Conservation (phyloP, 1,140 invertebrate genomes). For the Lamellibrachia luymesi region DNA sequence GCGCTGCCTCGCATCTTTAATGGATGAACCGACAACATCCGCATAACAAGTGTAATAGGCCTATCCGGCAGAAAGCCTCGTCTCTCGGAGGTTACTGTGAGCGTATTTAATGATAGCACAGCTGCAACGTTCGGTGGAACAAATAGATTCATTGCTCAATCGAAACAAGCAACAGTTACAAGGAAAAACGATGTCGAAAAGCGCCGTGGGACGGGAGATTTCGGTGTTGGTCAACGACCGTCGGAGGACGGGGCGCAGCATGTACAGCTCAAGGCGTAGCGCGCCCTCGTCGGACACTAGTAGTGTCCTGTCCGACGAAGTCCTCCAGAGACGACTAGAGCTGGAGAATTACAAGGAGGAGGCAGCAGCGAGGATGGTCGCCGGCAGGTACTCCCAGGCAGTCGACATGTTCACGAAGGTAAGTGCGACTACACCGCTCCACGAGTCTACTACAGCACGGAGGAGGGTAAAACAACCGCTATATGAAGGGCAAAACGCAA, state of each 20-base stretch:
- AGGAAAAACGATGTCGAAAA: not conserved
- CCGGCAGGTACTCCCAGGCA: not conserved
- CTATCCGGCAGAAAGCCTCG: not conserved
- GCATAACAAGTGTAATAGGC: not conserved
- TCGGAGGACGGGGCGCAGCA: not conserved
- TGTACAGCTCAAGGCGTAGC: not conserved
- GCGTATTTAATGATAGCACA: not conserved
- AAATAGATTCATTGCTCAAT: not conserved
- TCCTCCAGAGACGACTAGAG: not conserved
- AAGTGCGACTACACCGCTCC: not conserved
- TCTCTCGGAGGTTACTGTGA: not conserved
- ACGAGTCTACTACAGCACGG: no score
- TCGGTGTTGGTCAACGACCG: not conserved
- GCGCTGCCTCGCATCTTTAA: not conserved
- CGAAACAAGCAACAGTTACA: not conserved
- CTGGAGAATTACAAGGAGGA: constrained; percentile 9
- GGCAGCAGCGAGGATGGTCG: not conserved
- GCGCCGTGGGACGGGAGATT: not conserved
- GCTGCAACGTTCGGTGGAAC: not conserved
- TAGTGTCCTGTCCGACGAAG: not conserved
- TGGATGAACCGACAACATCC: not conserved
- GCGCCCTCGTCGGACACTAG: not conserved
- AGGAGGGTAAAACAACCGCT: no score
- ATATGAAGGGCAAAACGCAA: no score
- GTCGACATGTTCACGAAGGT: constrained; percentile 6